Base-by-base conservation (phyloP, 2,888 invertebrate genomes). In the Leucophenga montana region DNA sequence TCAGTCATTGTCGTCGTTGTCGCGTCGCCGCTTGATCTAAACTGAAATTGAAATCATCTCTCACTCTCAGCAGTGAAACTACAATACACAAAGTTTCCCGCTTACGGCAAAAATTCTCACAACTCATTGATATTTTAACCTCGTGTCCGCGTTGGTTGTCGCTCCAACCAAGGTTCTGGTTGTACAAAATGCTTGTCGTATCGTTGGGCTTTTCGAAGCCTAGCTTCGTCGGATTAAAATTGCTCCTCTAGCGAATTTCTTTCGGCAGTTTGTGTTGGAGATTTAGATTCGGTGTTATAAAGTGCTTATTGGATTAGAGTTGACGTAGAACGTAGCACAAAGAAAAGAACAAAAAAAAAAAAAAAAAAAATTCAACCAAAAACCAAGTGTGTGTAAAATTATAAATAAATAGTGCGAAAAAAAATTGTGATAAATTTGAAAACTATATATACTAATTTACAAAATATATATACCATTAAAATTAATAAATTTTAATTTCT, bases 181-280 rank as follows among this genome's bases (percentile, higher is more conserved):
- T 83, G 73, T 83, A 82, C 82, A 85, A 85, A 85, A 88, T 88
- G 88, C 83, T 88, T 20, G 14, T 64, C 83, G 87, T 83, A 80
- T 87, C 83, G 79, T 86, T 85, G 81, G 84, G 87, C 84, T 81
- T 79, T 83, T 84, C 88, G 88, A 88, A 88, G 89, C 88, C 81
- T 82, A 80, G 88, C 88, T 88, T 88, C 89, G 87, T 87, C 82
- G 86, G 87, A 79, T 83, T 88, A 88, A 88, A 88, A 88, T 86
- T 88, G 86, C 88, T 88, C 79, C 86, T 83, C 79, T 88, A 85
- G 83, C 39, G 39, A 39, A 39, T 11, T 39, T 11, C 11, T 39
- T 1, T 11, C 39, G 9, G 39, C 8, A 39, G 39, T 39, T 39
- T 39, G 33, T 33, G 8, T 39, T 39, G 39, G 39, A 53, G 33